Evolutionary conservation across 2,888 invertebrate genomes (phyloP).

Genomic region (Metalampra italica): DNA sequence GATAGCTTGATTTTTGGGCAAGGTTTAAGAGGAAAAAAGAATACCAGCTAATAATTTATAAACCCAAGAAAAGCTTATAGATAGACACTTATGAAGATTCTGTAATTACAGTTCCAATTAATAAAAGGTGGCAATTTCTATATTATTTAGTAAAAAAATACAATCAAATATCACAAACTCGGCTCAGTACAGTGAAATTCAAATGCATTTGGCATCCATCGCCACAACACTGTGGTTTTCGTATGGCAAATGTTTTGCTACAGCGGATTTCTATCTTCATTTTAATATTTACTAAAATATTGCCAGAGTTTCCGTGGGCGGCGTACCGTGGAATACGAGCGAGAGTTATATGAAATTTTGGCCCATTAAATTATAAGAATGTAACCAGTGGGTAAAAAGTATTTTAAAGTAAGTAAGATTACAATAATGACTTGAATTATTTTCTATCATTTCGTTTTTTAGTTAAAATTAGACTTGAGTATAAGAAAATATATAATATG

Average conservation of each 20-base stretch:
- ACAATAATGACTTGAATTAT: not conserved
- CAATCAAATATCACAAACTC: not conserved
- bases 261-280: constrained; percentile 27
- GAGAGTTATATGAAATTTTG: constrained; percentile 24
- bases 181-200: constrained; percentile 8
- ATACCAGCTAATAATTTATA: no score
- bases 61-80: no score
- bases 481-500: no score
- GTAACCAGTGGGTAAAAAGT: constrained; percentile 5
- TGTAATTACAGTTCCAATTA: not conserved
- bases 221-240: constrained; percentile 46
- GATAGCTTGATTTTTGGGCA: no score
- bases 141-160: not conserved
- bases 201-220: constrained; percentile 38
- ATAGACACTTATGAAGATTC: no score
- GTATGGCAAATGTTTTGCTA: constrained; percentile 25
- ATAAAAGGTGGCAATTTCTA: not conserved
- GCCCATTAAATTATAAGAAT: constrained; percentile 25
- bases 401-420: not conserved
- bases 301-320: constrained; percentile 20
- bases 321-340: constrained; percentile 24
- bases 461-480: no score
- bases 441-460: no score
- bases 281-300: constrained; percentile 42
- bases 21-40: no score